phyloP scores from a whole-genome alignment of 2,113 vertebrate genomes.

The Chiloscyllium plagiosum region DNA sequence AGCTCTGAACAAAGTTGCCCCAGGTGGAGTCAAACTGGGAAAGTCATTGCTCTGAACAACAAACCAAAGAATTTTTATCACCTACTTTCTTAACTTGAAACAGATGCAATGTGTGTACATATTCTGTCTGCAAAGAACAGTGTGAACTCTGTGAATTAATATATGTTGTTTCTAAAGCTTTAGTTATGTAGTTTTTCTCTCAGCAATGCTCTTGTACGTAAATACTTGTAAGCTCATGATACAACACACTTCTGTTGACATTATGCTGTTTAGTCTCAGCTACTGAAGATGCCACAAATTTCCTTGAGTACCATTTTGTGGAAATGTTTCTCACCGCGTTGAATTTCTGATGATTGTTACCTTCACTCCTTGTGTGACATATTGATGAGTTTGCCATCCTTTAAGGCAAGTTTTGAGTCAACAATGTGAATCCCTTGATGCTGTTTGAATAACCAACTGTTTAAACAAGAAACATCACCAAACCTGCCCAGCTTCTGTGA shows the following conservation, averaged over 20 bases:
- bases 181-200: too few species aligned
- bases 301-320: background rate
- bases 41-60: too few species aligned
- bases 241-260: background rate
- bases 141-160: too few species aligned
- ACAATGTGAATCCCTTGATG: background rate
- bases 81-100: too few species aligned
- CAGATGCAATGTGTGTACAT: too few species aligned
- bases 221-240: background rate
- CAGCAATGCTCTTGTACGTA: too few species aligned
- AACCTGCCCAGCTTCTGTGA: background rate
- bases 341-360: background rate
- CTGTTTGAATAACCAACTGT: background rate
- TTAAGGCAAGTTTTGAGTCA: background rate
- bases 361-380: background rate
- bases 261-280: background rate
- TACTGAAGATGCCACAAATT: background rate
- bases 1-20: too few species aligned
- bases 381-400: background rate
- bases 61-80: too few species aligned
- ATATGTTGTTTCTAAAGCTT: too few species aligned
- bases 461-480: background rate
- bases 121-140: too few species aligned
- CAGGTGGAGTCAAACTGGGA: too few species aligned
- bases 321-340: background rate